These are phyloP conservation scores for Holacanthella duospinosa DNA, from an alignment of 2,888 invertebrate genomes.

Conservation along the genomic window DNA sequence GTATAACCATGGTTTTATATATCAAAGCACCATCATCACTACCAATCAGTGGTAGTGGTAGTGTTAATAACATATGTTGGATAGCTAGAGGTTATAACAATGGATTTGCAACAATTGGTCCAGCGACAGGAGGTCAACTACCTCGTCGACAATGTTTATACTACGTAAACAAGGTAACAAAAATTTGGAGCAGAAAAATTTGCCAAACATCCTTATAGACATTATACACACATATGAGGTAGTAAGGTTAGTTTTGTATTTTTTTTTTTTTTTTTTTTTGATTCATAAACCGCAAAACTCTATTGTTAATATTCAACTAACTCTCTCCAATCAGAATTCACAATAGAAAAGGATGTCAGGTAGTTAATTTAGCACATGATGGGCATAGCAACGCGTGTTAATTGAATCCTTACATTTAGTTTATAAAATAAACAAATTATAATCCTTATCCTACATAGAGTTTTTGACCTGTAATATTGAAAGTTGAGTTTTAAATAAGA, in stretches of 20 bases:
- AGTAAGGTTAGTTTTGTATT: not conserved
- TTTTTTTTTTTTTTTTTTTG: too few relatives aligned
- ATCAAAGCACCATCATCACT: not conserved
- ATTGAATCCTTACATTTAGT: too few relatives aligned
- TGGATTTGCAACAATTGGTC: not conserved
- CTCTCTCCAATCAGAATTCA: not conserved
- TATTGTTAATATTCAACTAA: not conserved
- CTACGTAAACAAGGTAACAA: conserved; percentile 3
- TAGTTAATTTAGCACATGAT: too few relatives aligned
- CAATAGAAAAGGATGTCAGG: not conserved
- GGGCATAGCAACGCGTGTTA: too few relatives aligned
- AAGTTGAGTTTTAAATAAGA: too few relatives aligned
- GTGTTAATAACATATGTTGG: too few relatives aligned
- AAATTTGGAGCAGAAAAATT: not conserved
- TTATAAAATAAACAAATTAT: too few relatives aligned
- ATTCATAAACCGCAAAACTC: too few relatives aligned
- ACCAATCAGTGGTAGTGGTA: not conserved
- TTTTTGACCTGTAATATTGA: too few relatives aligned
- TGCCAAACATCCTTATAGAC: not conserved
- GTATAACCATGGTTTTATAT: not conserved
- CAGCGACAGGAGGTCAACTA: not conserved
- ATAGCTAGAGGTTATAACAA: too few relatives aligned
- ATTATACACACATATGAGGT: not conserved
- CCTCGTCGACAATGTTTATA: not conserved
- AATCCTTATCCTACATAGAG: too few relatives aligned